Evolutionary conservation across 2,888 invertebrate species (phyloP), one percentile per base, ranked within the genome.

Genomic region (Itoplectis maculator): DNA sequence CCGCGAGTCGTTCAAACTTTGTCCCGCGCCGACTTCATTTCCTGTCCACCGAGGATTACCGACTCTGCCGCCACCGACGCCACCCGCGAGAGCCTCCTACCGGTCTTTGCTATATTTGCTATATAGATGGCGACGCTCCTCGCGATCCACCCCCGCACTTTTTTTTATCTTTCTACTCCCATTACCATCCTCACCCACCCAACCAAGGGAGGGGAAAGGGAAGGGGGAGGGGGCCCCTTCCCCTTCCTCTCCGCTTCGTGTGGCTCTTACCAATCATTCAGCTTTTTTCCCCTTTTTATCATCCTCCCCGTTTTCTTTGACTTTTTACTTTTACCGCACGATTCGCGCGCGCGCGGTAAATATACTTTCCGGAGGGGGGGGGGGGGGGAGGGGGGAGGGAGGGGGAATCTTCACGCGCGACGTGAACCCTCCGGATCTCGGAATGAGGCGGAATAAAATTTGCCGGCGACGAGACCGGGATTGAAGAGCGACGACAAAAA

Each of bases 11-110:
- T 86, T 86, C 82, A 82, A 86, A 84, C 82, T 86, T 86, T 83
- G 84, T 84, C 83, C 82, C 84, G 80, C 78, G 86, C 84, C 82
- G 84, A 84, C 83, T 86, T 86, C 86, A 84, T 86, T 86, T 86
- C 86, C 86, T 83, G 86, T 83, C 84, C 83, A 69, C 70, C 69
- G 82, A 70, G 83, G 83, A 86, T 83, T 82, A 86, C 81, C 80
- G 82, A 79, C 79, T 61, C 11, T 59, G 13, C 49, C 37, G n/a
- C n/a, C n/a, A n/a, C n/a, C n/a, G n/a, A n/a, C 18, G 68, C 75
- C 70, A 72, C 65, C 70, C 49, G n/a, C n/a, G 75, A 74, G 23
- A 29, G 29, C 29, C 51, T 79, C 59, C 42, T 66, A 40, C 20
- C 23, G 70, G 29, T 70, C 56, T 20, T 42, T 15, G 40, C 20